Evolutionary conservation across 2,113 vertebrate genomes (phyloP).

Genomic region (Morone saxatilis): DNA sequence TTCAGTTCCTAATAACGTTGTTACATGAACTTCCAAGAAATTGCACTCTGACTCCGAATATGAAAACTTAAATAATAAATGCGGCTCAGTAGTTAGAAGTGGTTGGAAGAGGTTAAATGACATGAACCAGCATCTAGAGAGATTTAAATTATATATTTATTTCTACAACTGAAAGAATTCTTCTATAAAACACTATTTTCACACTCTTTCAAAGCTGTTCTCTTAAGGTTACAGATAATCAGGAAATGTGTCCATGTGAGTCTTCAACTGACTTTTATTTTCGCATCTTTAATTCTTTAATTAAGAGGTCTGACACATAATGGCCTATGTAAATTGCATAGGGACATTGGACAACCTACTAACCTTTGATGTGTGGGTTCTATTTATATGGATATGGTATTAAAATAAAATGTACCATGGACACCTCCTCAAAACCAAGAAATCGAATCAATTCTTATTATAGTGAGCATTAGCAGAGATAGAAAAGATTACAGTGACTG

Average conservation of each 20-base stretch:
- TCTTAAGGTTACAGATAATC: not conserved
- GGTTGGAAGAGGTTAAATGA: not conserved
- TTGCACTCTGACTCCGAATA: conserved; percentile 4
- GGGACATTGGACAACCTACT: too few relatives aligned
- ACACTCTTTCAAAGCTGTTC: not conserved
- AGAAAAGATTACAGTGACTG: conserved; percentile 50
- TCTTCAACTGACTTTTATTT: not conserved
- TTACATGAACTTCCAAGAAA: not conserved
- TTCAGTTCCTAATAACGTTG: not conserved
- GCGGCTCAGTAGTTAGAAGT: not conserved
- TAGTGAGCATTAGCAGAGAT: conserved; percentile 51
- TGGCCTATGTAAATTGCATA: not conserved
- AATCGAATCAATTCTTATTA: conserved; percentile 70
- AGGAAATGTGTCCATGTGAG: not conserved
- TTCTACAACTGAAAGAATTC: not conserved
- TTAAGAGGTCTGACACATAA: conserved; percentile 2
- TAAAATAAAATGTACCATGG: not conserved
- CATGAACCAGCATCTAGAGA: not conserved
- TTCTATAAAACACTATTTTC: not conserved
- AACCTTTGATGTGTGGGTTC: not conserved
- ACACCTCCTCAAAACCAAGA: conserved; percentile 59
- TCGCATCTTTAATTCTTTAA: conserved; percentile 1
- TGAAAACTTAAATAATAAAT: not conserved
- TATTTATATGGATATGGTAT: not conserved
- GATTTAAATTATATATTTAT: conserved; percentile 1